A percentile compares a stretch with the other conserved stretches of the same genome.
Conservation (phyloP, 2,888 invertebrate genomes). For the Ellobium chinense region DNA sequence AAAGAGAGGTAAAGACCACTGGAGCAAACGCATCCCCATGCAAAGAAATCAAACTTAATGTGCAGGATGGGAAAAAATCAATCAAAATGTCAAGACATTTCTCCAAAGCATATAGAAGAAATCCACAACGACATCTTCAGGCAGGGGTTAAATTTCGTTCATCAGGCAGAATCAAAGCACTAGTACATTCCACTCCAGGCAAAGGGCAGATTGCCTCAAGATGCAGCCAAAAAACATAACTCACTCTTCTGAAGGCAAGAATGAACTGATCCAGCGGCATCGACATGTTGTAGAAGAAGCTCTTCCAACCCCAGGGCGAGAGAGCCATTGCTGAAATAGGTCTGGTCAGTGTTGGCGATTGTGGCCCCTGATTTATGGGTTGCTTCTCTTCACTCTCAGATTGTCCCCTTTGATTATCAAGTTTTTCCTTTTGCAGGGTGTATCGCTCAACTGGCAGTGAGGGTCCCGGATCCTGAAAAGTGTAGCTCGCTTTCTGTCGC, state of each 20-base stretch:
- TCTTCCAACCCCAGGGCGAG: slow-evolving; percentile 53
- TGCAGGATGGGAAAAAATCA: too few relatives aligned
- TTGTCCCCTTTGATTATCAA: background rate
- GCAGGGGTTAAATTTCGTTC: too few relatives aligned
- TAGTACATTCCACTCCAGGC: too few relatives aligned
- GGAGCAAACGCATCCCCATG: too few relatives aligned
- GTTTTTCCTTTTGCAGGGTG: background rate
- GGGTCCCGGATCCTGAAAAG: background rate
- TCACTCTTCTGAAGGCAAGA: slow-evolving; percentile 50
- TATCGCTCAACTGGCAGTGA: background rate
- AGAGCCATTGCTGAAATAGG: slow-evolving; percentile 29
- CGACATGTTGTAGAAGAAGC: slow-evolving; percentile 50
- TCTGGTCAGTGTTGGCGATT: background rate
- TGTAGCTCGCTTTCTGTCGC: slow-evolving; percentile 24
- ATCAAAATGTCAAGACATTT: too few relatives aligned
- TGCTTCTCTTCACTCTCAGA: background rate
- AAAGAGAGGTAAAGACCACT: too few relatives aligned
- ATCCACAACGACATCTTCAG: too few relatives aligned
- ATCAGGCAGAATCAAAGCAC: too few relatives aligned
- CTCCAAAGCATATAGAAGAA: too few relatives aligned
- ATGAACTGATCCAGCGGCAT: slow-evolving; percentile 50
- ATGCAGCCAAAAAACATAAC: too few relatives aligned
- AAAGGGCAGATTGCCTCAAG: too few relatives aligned
- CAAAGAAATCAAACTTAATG: too few relatives aligned
- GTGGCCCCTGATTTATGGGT: background rate